Evolutionary conservation across 2,797 vertebrate species (phyloP), one percentile per base, ranked within the genome.

Genomic region (Lutjanus argentimaculatus): DNA sequence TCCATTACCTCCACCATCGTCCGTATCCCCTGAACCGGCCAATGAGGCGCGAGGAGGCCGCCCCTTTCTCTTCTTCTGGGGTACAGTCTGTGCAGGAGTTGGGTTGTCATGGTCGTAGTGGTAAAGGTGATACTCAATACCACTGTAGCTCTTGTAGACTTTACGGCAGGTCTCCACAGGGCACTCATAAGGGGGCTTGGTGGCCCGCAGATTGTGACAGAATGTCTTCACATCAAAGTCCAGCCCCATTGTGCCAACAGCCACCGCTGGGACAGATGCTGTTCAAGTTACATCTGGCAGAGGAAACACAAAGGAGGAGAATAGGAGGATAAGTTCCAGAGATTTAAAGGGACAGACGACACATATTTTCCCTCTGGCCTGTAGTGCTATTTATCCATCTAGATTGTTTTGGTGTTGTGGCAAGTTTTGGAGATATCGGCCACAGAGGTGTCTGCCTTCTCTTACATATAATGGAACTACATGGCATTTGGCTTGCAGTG

Each of bases 161-260:
- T 98, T 99, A 30, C 98, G 97, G 92, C 99, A 99, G 59, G 95
- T 97, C 89, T 98, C 98, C 89, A 99, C 97, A 0, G 99, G 99
- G 62, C 99, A 99, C 93, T 99, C 98, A 7, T 99, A 99, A 0
- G 99, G 99, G 40, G 99, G 98, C 90, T 99, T 99, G 85, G 98
- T 98, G 65, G 99, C 98, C 91, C 98, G 96, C 72, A 99, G 94
- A 82, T 99, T 99, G 94, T 99, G 98, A 94, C 99, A 99, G 94
- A 98, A 99, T 4, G 98, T 99, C 95, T 99, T 99, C 77, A 99
- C 98, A 12, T 99, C 98, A 90, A 99, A 99, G 93, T 99, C 98
- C 93, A 98, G 97, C 89, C 98, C 98, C 98, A 99, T 99, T 93
- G 94, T 93, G 93, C 93, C 92, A 89, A 92, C 78, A 85, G 90